Evolutionary conservation across 1,140 invertebrate species (phyloP).

Genomic region (Panulirus ornatus): DNA sequence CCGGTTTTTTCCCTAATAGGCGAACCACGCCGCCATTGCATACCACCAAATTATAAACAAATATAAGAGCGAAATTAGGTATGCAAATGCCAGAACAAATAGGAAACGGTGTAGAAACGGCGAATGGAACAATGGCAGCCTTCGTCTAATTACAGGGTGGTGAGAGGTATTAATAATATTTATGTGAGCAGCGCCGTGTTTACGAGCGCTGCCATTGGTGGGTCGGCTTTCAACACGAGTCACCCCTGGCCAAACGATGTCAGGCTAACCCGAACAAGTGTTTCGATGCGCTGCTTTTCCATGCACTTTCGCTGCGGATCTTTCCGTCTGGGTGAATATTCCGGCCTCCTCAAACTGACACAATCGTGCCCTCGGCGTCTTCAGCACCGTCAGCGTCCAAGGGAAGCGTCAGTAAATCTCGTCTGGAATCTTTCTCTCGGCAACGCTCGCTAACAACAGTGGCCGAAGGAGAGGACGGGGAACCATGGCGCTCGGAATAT

Average conservation of each 20-base stretch:
- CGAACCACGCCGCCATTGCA: constrained; percentile 35
- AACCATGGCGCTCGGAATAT: background rate
- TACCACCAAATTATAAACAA: constrained; percentile 42
- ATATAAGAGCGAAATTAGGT: constrained; percentile 51
- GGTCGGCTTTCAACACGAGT: constrained; percentile 3
- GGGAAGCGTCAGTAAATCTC: background rate
- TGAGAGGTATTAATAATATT: constrained; percentile 69
- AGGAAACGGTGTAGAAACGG: constrained; percentile 47
- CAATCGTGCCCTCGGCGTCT: background rate
- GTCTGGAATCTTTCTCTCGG: background rate
- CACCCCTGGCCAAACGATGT: background rate
- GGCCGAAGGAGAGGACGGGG: background rate
- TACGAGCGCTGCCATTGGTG: constrained; percentile 62
- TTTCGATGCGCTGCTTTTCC: background rate
- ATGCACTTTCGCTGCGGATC: background rate
- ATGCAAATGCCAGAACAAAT: constrained; percentile 67
- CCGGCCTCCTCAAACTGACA: background rate
- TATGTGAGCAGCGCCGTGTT: constrained; percentile 54
- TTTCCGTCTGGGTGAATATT: background rate
- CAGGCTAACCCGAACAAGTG: background rate
- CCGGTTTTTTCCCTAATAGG: background rate
- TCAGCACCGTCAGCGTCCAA: background rate
- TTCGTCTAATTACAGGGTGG: constrained; percentile 47
- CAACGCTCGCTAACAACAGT: background rate
- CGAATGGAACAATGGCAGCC: constrained; percentile 54